Conservation (phyloP, 2,888 invertebrate genomes). For the Dicroscelio sp. region DNA sequence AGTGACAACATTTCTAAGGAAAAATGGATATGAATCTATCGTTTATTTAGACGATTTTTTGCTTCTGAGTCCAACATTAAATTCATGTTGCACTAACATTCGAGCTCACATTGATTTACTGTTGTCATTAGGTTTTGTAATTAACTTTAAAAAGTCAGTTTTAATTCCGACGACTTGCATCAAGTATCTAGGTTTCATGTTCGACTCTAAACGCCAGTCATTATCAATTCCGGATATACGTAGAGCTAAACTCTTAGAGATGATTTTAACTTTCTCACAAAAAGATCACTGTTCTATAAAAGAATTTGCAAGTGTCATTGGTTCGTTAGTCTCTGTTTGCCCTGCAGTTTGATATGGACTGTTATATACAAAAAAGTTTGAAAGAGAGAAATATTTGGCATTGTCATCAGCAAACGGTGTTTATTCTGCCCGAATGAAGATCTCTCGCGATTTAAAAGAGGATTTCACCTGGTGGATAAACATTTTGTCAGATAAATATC, state of each 20-base stretch:
- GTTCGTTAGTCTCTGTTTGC: conserved; percentile 59
- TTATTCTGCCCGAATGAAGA: not conserved
- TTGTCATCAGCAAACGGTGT: not conserved
- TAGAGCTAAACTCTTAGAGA: not conserved
- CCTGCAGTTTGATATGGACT: conserved; percentile 62
- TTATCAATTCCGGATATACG: conserved; percentile 39
- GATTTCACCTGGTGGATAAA: conserved; percentile 12
- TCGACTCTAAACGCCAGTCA: conserved; percentile 37
- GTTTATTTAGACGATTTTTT: conserved; percentile 54
- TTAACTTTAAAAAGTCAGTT: conserved; percentile 30
- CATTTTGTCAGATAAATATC: not conserved
- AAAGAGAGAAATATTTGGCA: conserved; percentile 58
- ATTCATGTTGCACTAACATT: conserved; percentile 10
- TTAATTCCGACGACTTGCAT: not conserved
- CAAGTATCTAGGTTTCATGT: conserved; percentile 57
- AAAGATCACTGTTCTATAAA: conserved; percentile 9
- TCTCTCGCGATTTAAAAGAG: not conserved
- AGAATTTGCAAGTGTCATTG: conserved; percentile 59
- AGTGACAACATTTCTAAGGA: not conserved
- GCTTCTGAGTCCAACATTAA: not conserved
- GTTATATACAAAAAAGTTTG: conserved; percentile 52
- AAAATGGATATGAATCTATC: conserved; percentile 12
- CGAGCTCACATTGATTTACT: not conserved
- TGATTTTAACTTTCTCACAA: not conserved
- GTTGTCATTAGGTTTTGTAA: conserved; percentile 33